phyloP scores from a whole-genome alignment of 2,888 invertebrate genomes.

The Lepidocyrtoides sp. region DNA sequence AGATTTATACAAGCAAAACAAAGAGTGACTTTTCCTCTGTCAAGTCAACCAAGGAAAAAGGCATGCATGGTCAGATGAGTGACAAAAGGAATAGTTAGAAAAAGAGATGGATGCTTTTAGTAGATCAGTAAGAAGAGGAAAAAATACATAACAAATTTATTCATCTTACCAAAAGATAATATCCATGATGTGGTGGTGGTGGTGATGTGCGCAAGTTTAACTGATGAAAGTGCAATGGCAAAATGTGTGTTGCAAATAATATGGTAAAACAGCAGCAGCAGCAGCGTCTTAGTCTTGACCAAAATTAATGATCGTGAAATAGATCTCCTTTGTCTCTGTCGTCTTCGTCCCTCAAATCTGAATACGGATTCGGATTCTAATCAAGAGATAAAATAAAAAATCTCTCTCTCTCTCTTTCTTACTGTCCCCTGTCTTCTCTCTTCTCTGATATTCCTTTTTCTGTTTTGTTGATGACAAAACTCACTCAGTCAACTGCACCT shows the following conservation, averaged over 20 bases:
- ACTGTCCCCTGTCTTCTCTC: not conserved
- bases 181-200: slow-evolving; percentile 26
- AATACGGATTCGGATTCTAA: slow-evolving; percentile 60
- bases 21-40: not conserved
- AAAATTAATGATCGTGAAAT: slow-evolving; percentile 72
- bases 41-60: not conserved
- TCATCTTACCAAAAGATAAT: slow-evolving; percentile 53
- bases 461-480: slow-evolving; percentile 64
- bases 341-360: slow-evolving; percentile 15
- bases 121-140: slow-evolving; percentile 21
- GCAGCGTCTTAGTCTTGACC: slow-evolving; percentile 51
- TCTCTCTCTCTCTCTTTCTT: not conserved
- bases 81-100: not conserved
- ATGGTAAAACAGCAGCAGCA: no score
- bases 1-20: not conserved
- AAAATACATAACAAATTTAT: slow-evolving; percentile 66
- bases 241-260: not conserved
- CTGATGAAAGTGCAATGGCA: not conserved
- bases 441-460: slow-evolving; percentile 38
- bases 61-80: not conserved
- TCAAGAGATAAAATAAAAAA: slow-evolving; percentile 62
- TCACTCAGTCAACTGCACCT: not conserved
- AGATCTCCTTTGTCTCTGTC: slow-evolving; percentile 72
- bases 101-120: slow-evolving; percentile 47
- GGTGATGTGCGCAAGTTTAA: not conserved